phyloP scores from a whole-genome alignment of 2,888 invertebrate species.

The Cerceris rybyensis region DNA sequence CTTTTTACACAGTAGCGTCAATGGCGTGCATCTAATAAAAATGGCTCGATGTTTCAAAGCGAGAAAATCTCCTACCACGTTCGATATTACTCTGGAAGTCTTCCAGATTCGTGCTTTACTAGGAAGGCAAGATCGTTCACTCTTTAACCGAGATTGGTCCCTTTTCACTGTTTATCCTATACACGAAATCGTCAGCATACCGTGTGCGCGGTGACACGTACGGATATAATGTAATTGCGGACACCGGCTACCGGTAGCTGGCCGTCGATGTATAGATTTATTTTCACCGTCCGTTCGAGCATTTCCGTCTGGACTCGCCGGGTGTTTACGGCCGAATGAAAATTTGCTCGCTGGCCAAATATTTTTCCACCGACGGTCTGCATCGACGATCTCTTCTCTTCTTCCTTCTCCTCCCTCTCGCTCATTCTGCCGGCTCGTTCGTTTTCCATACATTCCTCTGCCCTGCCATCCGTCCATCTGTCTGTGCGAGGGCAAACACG shows the following conservation, averaged over 20 bases:
- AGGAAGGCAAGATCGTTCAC: conserved; percentile 21
- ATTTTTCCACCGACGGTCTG: conserved; percentile 60
- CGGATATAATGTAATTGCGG: conserved; percentile 69
- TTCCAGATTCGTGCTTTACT: conserved; percentile 45
- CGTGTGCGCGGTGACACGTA: conserved; percentile 39
- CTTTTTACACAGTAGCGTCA: neutral
- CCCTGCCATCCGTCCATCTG: conserved; percentile 7
- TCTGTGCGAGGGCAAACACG: conserved; percentile 10
- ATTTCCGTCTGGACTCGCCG: conserved; percentile 67
- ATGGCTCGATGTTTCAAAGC: conserved; percentile 40
- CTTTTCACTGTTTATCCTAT: conserved; percentile 13
- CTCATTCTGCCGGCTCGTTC: conserved; percentile 18
- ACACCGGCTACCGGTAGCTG: conserved; percentile 33
- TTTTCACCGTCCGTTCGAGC: conserved; percentile 66
- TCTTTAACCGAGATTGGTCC: conserved; percentile 35
- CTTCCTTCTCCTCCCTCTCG: conserved; percentile 1
- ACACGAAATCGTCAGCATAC: conserved; percentile 44
- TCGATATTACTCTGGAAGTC: conserved; percentile 50
- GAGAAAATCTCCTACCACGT: conserved; percentile 45
- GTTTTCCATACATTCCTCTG: neutral
- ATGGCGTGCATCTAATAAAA: conserved; percentile 18
- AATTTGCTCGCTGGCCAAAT: conserved; percentile 70
- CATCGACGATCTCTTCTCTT: conserved; percentile 22
- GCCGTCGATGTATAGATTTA: conserved; percentile 65
- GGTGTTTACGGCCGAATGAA: conserved; percentile 72